Base-by-base conservation (phyloP, 2,113 vertebrate genomes). In the Dendrocopos noguchii region DNA sequence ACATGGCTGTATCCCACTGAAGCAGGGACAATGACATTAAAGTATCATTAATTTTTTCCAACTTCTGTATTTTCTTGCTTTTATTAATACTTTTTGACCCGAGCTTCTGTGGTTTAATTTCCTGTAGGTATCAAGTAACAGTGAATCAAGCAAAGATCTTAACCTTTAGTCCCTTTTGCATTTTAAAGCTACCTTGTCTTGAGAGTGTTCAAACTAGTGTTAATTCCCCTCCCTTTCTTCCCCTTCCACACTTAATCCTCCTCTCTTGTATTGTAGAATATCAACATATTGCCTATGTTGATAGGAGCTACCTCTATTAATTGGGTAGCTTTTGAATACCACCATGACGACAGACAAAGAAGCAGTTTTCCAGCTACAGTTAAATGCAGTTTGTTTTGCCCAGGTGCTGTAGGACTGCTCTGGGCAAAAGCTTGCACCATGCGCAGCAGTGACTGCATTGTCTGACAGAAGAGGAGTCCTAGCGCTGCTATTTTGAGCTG, bases 91-190 rank as follows among this genome's bases (percentile, higher is more conserved):
- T 95, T 95, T 93, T 71, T 86, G 91, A 94, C 66, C 47, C 31
- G 88, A 92, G 80, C 95, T 94, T 46, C 90, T 90, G 81, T 87
- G 95, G 93, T 97, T 97, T 97, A 97, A 98, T 98, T 98, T 98
- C 97, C 97, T 97, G 96, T 83, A 87, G 93, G 95, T 94, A 94
- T 98, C 97, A 96, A 95, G 91, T 95, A 96, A 91, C 97, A 97
- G 80, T 86, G 96, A 98, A 96, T 97, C 96, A 95, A 97, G 90
- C 29, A 83, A 74, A 95, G 80, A 90, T 90, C 90, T 93, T 93
- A 90, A 96, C 96, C 96, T 93, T 68, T 94, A 81, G 60, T 88
- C 46, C 89, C 80, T 96, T 96, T 95, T 92, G 92, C 91, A 76
- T 93, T 44, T 97, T 92, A 91, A 93, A 97, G 90, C 80, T 85